A percentile compares a stretch with the other conserved stretches of the same genome.
These are phyloP conservation scores for Ophion costatus DNA, from an alignment of 2,888 invertebrate genomes.

Conservation along the genomic window DNA sequence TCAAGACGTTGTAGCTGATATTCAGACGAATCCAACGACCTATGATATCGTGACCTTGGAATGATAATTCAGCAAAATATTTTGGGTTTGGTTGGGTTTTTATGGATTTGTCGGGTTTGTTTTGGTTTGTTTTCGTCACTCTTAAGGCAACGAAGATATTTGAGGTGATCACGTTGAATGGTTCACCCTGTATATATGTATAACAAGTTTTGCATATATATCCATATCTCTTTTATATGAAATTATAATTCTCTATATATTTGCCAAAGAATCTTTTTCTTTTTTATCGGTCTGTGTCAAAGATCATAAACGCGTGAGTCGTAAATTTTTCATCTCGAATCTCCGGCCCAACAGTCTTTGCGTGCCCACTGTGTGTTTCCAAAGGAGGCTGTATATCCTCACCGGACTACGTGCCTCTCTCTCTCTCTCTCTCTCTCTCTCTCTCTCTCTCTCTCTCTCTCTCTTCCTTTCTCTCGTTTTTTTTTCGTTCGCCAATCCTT, in stretches of 20 bases:
- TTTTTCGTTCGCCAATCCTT: too few relatives aligned
- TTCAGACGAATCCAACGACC: too few relatives aligned
- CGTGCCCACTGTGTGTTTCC: background rate
- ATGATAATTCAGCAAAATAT: too few relatives aligned
- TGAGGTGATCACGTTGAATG: too few relatives aligned
- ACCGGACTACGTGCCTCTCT: background rate
- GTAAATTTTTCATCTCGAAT: slow-evolving; percentile 26
- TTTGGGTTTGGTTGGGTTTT: too few relatives aligned
- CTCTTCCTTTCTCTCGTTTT: background rate
- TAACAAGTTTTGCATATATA: background rate
- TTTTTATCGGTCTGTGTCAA: slow-evolving; percentile 8
- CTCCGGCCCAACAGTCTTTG: background rate
- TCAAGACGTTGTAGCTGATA: too few relatives aligned
- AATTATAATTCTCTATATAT: slow-evolving; percentile 34
- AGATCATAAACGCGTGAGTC: slow-evolving; percentile 31
- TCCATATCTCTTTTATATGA: slow-evolving; percentile 25
- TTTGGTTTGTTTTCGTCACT: too few relatives aligned
- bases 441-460: background rate
- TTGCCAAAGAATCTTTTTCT: slow-evolving; percentile 8
- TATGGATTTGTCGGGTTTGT: too few relatives aligned
- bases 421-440: slow-evolving; percentile 1
- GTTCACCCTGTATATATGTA: background rate
- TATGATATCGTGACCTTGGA: too few relatives aligned
- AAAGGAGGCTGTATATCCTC: background rate
- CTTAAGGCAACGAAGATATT: too few relatives aligned